phyloP scores from a whole-genome alignment of 2,888 invertebrate genomes.

The Platypus cylindrus region DNA sequence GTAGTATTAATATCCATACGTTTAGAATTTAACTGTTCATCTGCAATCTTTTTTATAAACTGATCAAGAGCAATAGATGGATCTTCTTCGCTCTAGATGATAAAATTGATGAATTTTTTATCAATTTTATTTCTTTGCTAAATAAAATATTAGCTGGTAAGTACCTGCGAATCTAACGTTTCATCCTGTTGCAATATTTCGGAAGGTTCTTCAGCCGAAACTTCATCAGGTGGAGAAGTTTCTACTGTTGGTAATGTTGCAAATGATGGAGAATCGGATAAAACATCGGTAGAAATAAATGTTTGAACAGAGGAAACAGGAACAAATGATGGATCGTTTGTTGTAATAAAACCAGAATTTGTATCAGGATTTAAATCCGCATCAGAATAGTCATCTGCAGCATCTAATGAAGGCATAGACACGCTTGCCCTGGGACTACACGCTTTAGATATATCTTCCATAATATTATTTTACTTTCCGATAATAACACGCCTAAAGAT shows the following conservation, averaged over 20 bases:
- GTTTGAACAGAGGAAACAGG: background rate
- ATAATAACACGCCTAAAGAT: conserved; percentile 8
- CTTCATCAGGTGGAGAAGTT: conserved; percentile 2
- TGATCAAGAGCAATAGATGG: conserved; percentile 16
- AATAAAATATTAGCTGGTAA: background rate
- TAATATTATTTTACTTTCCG: conserved; percentile 4
- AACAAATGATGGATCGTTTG: conserved; percentile 4
- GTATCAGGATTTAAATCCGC: conserved; percentile 2
- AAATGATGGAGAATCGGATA: conserved; percentile 10
- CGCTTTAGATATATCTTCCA: conserved; percentile 12
- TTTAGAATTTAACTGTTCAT: conserved; percentile 16
- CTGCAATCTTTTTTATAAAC: conserved; percentile 16
- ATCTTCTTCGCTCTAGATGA: conserved; percentile 12
- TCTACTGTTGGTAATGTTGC: conserved; percentile 8
- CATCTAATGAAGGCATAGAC: conserved; percentile 16
- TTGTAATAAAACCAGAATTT: conserved; percentile 1
- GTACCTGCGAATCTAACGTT: conserved; percentile 9
- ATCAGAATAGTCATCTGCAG: conserved; percentile 12
- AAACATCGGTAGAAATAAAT: background rate
- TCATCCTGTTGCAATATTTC: conserved; percentile 5
- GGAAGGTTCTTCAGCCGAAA: conserved; percentile 1
- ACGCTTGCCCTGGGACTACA: conserved; percentile 12
- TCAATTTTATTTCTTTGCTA: background rate
- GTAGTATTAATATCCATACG: conserved; percentile 11
- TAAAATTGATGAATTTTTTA: too few relatives aligned